phyloP scores from a whole-genome alignment of 2,113 vertebrate genomes.

The Oncorhynchus mykiss region DNA sequence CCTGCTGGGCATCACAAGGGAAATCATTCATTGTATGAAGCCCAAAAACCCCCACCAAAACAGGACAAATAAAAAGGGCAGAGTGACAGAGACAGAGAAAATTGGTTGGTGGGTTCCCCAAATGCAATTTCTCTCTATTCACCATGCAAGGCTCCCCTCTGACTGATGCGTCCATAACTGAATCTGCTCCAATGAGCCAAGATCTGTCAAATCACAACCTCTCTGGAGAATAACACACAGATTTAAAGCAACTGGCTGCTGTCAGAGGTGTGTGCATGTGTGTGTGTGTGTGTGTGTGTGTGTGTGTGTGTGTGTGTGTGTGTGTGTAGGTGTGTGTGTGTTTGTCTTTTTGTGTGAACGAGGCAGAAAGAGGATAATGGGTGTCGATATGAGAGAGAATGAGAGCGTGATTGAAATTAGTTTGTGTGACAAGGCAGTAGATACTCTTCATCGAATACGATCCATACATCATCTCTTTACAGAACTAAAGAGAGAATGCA shows the following conservation, averaged over 20 bases:
- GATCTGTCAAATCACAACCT: neutral
- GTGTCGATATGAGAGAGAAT: neutral
- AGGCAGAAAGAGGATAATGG: too few relatives aligned
- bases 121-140: constrained; percentile 51
- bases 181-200: constrained; percentile 5
- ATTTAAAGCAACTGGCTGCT: neutral
- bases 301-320: neutral
- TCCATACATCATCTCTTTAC: neutral
- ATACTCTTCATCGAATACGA: neutral
- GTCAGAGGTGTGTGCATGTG: neutral
- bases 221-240: neutral
- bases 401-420: neutral
- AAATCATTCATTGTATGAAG: constrained; percentile 65
- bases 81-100: constrained; percentile 57
- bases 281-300: neutral
- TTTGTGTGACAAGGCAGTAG: neutral
- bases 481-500: neutral
- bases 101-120: constrained; percentile 37
- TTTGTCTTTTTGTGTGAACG: neutral
- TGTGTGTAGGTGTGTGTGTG: neutral
- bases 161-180: constrained; percentile 12
- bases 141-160: neutral
- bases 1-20: constrained; percentile 59
- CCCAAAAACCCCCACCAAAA: constrained; percentile 52
- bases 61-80: constrained; percentile 51